Percentiles rank a stretch among this genome's conserved stretches.
These are phyloP conservation scores for Columba guinea DNA, from an alignment of 2,797 vertebrate species.

Conservation along the genomic window DNA sequence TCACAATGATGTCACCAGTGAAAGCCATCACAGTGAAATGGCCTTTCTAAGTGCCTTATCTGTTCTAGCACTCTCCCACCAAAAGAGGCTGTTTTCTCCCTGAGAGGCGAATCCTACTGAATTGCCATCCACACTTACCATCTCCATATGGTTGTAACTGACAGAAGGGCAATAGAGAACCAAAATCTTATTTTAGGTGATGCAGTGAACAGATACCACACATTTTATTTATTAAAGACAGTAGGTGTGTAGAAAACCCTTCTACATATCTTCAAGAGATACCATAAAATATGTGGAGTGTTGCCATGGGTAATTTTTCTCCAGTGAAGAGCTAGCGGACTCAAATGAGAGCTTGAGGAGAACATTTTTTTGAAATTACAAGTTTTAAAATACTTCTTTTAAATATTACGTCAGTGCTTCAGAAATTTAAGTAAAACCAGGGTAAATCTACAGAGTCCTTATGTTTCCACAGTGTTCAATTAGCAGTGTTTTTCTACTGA, in stretches of 20 bases:
- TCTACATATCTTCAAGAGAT: background rate
- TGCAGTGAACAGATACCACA: background rate
- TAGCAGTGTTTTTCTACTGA: background rate
- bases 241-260: background rate
- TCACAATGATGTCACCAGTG: background rate
- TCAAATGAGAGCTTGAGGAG: background rate
- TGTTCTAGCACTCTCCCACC: background rate
- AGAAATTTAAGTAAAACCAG: background rate
- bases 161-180: background rate
- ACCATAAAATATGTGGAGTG: background rate
- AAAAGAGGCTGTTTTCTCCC: background rate
- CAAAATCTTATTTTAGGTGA: background rate
- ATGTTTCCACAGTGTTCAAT: background rate
- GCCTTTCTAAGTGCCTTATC: background rate
- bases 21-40: background rate
- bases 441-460: background rate
- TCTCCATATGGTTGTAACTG: background rate
- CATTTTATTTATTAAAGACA: background rate
- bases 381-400: background rate
- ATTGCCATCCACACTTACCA: too few relatives aligned
- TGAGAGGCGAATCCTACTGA: background rate
- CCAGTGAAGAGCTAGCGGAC: background rate
- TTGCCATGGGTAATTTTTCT: background rate
- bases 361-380: background rate
- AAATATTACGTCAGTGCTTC: background rate